Evolutionary conservation across 2,113 vertebrate species (phyloP).

Genomic region (Amazona guildingii): DNA sequence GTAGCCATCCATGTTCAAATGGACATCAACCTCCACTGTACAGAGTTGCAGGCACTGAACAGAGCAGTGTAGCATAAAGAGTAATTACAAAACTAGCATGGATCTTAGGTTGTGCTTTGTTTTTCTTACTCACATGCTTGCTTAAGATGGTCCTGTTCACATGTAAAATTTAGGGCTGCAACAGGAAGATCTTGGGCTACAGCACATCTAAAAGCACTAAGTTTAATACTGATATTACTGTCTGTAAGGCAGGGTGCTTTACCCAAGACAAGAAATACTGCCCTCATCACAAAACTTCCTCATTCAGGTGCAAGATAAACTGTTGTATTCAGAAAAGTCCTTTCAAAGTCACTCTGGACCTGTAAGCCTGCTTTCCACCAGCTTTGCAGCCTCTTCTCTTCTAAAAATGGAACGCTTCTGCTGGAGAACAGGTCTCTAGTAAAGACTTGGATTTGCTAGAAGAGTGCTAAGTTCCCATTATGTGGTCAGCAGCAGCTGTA

Average conservation of each 20-base stretch:
- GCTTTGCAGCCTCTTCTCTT: accelerated
- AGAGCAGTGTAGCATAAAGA: neutral
- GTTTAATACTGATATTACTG: neutral
- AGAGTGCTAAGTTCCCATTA: neutral
- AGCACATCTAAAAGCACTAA: neutral
- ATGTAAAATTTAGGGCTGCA: accelerated
- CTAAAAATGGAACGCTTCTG: neutral
- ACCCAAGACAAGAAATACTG: neutral
- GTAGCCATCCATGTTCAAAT: neutral
- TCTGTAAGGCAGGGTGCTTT: neutral
- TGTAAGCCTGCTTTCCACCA: neutral
- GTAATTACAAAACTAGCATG: neutral
- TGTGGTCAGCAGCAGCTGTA: accelerated
- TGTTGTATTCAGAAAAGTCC: neutral
- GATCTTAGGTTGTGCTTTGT: neutral
- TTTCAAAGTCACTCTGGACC: accelerated
- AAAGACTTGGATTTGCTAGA: neutral
- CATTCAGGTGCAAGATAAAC: neutral
- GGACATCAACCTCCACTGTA: accelerated
- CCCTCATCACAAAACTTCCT: neutral
- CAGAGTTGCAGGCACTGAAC: neutral
- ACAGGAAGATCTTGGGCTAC: neutral
- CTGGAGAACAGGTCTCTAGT: accelerated
- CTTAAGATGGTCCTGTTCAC: neutral
- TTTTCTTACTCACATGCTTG: neutral